phyloP scores from a whole-genome alignment of 2,797 vertebrate genomes.

The Sebastes jordani region DNA sequence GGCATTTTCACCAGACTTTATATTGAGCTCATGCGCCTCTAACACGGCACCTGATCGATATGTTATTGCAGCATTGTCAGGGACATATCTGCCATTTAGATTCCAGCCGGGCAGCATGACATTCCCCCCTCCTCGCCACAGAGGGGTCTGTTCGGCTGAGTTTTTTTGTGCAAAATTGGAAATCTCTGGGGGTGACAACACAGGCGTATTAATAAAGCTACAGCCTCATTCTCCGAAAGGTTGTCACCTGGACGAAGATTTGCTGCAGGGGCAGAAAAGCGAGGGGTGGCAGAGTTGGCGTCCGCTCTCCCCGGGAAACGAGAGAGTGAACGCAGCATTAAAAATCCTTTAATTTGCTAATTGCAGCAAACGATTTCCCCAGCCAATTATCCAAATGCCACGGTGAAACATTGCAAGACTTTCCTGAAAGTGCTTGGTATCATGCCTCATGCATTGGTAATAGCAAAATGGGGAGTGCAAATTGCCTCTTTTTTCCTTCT shows the following conservation, averaged over 20 bases:
- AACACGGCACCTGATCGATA: slow-evolving; percentile 70
- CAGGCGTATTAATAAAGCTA: slow-evolving; percentile 49
- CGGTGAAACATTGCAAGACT: slow-evolving; percentile 66
- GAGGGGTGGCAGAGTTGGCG: background rate
- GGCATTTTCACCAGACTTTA: slow-evolving; percentile 52
- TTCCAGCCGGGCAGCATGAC: slow-evolving; percentile 44
- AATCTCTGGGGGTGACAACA: slow-evolving; percentile 42
- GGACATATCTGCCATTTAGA: slow-evolving; percentile 75
- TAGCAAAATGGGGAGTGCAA: slow-evolving; percentile 63
- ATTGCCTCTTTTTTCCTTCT: slow-evolving; percentile 54
- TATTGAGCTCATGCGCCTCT: slow-evolving; percentile 68
- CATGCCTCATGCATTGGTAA: slow-evolving; percentile 75
- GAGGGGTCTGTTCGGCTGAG: background rate
- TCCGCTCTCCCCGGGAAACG: slow-evolving; percentile 30
- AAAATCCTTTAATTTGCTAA: slow-evolving; percentile 77
- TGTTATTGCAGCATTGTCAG: slow-evolving; percentile 71
- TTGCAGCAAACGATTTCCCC: slow-evolving; percentile 71
- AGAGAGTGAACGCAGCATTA: slow-evolving; percentile 58
- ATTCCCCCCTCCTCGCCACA: slow-evolving; percentile 19
- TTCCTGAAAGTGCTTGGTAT: slow-evolving; percentile 62
- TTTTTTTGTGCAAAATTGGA: slow-evolving; percentile 35
- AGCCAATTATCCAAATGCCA: slow-evolving; percentile 79
- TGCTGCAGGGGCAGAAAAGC: slow-evolving; percentile 42
- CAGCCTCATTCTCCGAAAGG: slow-evolving; percentile 55
- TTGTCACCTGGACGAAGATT: slow-evolving; percentile 51